A percentile compares a stretch with the other conserved stretches of the same genome.
phyloP scores from a whole-genome alignment of 1,140 invertebrate genomes.

The Sinonovacula constricta region DNA sequence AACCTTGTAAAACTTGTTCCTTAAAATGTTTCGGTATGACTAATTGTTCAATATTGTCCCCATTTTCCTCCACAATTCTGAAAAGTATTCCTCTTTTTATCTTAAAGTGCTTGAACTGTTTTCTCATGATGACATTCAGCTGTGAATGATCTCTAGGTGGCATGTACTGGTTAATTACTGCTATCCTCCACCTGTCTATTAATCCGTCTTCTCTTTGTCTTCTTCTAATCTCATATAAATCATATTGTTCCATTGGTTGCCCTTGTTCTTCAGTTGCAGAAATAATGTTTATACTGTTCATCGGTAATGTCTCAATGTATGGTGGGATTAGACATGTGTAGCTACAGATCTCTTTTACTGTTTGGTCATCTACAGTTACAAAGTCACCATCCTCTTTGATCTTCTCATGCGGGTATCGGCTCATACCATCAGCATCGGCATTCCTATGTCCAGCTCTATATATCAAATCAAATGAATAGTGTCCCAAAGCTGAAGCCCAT shows the following conservation, averaged over 20 bases:
- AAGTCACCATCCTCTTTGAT: neutral
- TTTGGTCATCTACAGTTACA: neutral
- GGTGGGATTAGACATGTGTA: neutral
- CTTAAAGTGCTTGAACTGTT: neutral
- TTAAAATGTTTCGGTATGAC: neutral
- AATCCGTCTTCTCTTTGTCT: neutral
- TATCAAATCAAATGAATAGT: slow-evolving; percentile 21
- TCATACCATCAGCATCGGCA: slow-evolving; percentile 19
- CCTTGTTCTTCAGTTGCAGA: neutral
- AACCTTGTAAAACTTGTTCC: neutral
- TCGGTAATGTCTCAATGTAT: slow-evolving; percentile 1
- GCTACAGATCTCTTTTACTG: slow-evolving; percentile 14
- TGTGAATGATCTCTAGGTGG: neutral
- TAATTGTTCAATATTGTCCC: neutral
- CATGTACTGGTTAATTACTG: neutral
- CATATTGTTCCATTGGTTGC: neutral
- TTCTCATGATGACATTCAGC: neutral
- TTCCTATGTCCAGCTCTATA: slow-evolving; percentile 31
- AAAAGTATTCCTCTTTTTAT: slow-evolving; percentile 1
- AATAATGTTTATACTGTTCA: neutral
- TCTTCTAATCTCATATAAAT: neutral
- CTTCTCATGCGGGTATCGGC: neutral
- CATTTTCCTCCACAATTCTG: neutral
- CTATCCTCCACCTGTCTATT: neutral
- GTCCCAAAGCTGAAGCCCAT: slow-evolving; percentile 24